Evolutionary conservation across 1,140 invertebrate genomes (phyloP).

Genomic region (Trichonephila clavata): DNA sequence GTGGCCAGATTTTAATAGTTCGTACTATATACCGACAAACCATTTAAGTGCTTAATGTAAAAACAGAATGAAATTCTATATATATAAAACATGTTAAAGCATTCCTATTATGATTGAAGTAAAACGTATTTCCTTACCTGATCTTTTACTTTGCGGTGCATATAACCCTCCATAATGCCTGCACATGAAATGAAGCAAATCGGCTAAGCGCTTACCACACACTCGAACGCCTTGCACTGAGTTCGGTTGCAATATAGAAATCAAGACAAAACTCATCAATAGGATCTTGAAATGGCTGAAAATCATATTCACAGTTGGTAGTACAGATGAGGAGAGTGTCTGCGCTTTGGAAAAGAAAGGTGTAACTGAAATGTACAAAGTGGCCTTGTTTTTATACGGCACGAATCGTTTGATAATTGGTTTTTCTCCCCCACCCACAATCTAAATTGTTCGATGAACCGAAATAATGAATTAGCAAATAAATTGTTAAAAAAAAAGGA

Average conservation of each 20-base stretch:
- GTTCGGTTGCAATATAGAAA: neutral
- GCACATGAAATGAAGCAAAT: constrained; percentile 36
- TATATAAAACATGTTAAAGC: no score
- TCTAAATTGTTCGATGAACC: neutral
- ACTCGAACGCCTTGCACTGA: neutral
- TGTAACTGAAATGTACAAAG: no score
- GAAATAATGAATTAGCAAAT: neutral
- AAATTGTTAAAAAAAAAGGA: neutral
- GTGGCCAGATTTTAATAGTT: no score
- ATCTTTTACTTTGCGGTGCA: neutral
- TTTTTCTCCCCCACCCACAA: neutral
- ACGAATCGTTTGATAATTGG: neutral
- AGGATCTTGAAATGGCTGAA: neutral
- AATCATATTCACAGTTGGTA: neutral
- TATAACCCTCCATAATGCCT: constrained; percentile 54
- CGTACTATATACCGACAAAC: no score
- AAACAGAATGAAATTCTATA: no score
- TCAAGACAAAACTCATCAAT: neutral
- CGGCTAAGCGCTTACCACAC: constrained; percentile 51
- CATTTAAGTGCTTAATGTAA: no score
- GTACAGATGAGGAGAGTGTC: neutral
- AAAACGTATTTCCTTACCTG: neutral
- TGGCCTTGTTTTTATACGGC: no score
- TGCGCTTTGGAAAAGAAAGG: no score
- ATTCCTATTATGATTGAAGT: no score